These are phyloP conservation scores for Cheumatopsyche charites DNA, from an alignment of 1,140 invertebrate genomes.

Conservation along the genomic window DNA sequence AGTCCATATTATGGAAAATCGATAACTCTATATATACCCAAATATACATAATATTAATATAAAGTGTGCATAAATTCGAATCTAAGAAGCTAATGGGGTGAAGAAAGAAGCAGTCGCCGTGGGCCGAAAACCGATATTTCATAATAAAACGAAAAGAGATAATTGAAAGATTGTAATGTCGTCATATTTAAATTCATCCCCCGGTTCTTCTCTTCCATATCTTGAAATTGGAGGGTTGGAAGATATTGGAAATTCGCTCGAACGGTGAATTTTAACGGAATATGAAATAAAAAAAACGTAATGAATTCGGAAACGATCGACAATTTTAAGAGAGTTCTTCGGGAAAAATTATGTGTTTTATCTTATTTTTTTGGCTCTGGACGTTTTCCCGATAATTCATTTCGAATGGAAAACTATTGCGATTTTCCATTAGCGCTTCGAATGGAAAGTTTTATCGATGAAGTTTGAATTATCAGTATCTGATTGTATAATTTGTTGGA, in stretches of 20 bases:
- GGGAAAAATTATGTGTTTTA: too few relatives aligned
- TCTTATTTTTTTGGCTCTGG: too few relatives aligned
- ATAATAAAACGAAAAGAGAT: conserved; percentile 21
- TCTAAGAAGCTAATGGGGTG: conserved; percentile 17
- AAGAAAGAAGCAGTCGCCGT: conserved; percentile 10
- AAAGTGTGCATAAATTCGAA: conserved; percentile 12
- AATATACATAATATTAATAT: too few relatives aligned
- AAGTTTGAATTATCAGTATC: too few relatives aligned
- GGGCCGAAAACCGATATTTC: conserved; percentile 10
- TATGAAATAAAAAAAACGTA: not conserved
- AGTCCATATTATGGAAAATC: not conserved
- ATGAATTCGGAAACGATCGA: conserved; percentile 11
- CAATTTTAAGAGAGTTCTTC: conserved; percentile 8
- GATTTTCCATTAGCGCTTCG: too few relatives aligned
- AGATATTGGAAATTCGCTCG: conserved; percentile 15
- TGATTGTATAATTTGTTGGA: too few relatives aligned
- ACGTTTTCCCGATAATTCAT: too few relatives aligned
- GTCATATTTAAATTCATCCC: conserved; percentile 21
- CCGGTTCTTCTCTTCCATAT: not conserved
- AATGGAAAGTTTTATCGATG: too few relatives aligned
- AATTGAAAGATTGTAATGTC: conserved; percentile 27
- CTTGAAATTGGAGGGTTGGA: not conserved
- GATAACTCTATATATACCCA: too few relatives aligned
- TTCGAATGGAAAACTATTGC: too few relatives aligned
- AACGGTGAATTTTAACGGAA: not conserved